Percentiles rank a stretch among this genome's conserved stretches.
These are phyloP conservation scores for Mungos mungo DNA, from an alignment of 2,113 vertebrate genomes.

Conservation along the genomic window DNA sequence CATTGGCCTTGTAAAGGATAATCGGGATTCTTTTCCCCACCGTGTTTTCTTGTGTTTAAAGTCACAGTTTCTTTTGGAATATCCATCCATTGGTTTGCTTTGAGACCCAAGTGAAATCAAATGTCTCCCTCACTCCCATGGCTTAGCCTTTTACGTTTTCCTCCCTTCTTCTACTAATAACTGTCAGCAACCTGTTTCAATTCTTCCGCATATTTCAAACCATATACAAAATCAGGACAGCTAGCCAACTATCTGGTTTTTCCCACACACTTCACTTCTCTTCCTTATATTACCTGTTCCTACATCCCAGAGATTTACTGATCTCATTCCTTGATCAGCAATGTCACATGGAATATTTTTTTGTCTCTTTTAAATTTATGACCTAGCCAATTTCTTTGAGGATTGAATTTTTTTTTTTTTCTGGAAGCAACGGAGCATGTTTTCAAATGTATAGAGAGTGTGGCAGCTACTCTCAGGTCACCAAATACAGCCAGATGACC, in stretches of 20 bases:
- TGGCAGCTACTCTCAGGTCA: not conserved
- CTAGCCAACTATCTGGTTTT: not conserved
- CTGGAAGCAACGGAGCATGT: not conserved
- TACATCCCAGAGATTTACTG: not conserved
- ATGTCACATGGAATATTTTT: not conserved
- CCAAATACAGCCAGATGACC: not conserved
- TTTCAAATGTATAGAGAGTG: not conserved
- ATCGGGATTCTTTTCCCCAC: not conserved
- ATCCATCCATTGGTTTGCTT: not conserved
- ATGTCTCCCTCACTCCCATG: not conserved
- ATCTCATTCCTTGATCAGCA: conserved; percentile 6
- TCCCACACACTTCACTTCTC: not conserved
- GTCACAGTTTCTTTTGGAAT: not conserved
- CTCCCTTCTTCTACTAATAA: not conserved
- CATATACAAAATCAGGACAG: not conserved
- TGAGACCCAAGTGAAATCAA: not conserved
- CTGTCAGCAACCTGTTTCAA: not conserved
- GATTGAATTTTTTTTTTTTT: not conserved
- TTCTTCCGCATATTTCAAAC: not conserved
- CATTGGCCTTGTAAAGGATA: not conserved
- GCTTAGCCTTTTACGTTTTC: not conserved
- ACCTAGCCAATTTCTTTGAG: conserved; percentile 44
- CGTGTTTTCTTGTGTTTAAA: not conserved
- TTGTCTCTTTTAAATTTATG: conserved; percentile 18
- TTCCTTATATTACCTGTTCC: not conserved